Evolutionary conservation across 2,888 invertebrate genomes (phyloP).

Genomic region (Aphelenchoides bicaudatus): DNA sequence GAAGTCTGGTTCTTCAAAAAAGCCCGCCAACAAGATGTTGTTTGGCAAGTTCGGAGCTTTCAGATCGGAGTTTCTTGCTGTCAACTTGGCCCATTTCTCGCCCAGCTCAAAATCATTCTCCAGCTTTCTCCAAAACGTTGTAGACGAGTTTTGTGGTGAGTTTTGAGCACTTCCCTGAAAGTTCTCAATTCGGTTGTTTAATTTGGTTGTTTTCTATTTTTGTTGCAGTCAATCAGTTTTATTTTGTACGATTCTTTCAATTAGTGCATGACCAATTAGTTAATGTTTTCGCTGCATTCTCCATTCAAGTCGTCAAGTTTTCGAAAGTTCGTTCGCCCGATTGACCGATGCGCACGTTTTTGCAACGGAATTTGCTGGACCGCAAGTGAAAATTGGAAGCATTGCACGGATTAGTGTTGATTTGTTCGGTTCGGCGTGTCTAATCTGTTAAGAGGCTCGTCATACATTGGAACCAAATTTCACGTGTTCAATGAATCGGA

Average conservation of each 20-base stretch:
- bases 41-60: neutral
- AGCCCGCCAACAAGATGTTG: constrained; percentile 12
- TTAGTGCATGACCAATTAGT: no score
- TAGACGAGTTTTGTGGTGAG: neutral
- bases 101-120: constrained; percentile 15
- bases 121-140: constrained; percentile 17
- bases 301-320: no score
- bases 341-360: no score
- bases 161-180: neutral
- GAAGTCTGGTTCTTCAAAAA: constrained; percentile 15
- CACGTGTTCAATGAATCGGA: no score
- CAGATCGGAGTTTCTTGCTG: constrained; percentile 4
- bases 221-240: neutral
- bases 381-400: no score
- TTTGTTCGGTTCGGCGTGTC: no score
- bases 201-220: constrained; percentile 7
- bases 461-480: no score
- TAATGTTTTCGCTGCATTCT: no score
- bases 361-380: no score
- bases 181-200: neutral
- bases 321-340: no score
- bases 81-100: constrained; percentile 17
- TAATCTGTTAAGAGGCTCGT: no score
- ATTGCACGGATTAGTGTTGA: no score
- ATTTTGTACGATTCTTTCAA: neutral